A percentile compares a stretch with the other conserved stretches of the same genome.
Evolutionary conservation across 37 sponge, comb jelly and placozoan species (phyloP).

Genomic region (Tethya wilhelma): DNA sequence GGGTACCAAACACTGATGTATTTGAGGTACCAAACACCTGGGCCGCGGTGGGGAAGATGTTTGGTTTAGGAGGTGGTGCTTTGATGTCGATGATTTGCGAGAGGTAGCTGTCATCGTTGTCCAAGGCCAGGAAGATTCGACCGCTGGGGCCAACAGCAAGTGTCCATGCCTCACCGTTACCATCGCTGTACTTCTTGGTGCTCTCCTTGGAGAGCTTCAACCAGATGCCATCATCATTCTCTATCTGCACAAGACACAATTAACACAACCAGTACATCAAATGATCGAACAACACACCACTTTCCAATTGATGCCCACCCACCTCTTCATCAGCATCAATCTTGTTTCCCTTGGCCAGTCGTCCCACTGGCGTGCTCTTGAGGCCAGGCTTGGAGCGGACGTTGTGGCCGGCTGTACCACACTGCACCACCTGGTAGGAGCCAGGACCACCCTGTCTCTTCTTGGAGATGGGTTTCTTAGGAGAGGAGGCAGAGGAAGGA

Average conservation of each 20-base stretch:
- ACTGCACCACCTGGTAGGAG: slow-evolving; percentile 87
- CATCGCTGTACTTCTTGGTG: slow-evolving; percentile 66
- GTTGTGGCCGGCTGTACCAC: slow-evolving; percentile 95
- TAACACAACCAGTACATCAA: slow-evolving; percentile 7
- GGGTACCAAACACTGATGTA: slow-evolving; percentile 34
- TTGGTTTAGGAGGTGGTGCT: background rate
- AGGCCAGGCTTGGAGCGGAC: slow-evolving; percentile 77
- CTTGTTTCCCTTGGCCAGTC: slow-evolving; percentile 67
- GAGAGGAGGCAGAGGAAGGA: background rate
- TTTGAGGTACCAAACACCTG: slow-evolving; percentile 73
- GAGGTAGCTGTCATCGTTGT: slow-evolving; percentile 56
- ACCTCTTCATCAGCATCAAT: slow-evolving; percentile 80
- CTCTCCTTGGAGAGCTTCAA: slow-evolving; percentile 72
- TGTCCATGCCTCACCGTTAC: slow-evolving; percentile 81
- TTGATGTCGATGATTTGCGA: slow-evolving; percentile 23
- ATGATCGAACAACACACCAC: background rate
- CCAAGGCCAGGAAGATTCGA: slow-evolving; percentile 60
- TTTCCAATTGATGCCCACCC: background rate
- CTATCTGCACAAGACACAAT: slow-evolving; percentile 36
- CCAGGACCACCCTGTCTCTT: slow-evolving; percentile 79
- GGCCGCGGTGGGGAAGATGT: slow-evolving; percentile 63
- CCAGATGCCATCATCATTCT: slow-evolving; percentile 90
- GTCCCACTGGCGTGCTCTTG: slow-evolving; percentile 80
- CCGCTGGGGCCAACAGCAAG: slow-evolving; percentile 77
- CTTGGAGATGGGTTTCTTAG: background rate